Evolutionary conservation across 2,797 vertebrate species (phyloP).

Genomic region (Danio kyathit): DNA sequence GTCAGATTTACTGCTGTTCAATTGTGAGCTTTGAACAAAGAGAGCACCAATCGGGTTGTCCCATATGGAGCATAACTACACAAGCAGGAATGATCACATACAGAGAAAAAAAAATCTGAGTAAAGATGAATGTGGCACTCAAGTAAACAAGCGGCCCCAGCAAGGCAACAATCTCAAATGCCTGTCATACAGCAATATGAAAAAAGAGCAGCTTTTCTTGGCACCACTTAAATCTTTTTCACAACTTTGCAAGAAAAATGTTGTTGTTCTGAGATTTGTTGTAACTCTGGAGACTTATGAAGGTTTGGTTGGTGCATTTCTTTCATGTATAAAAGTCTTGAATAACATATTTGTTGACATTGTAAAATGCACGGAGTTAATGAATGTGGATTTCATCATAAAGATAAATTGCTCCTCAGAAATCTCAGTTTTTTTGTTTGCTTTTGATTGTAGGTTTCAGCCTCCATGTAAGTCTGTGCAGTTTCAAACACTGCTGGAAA

Average conservation of each 20-base stretch:
- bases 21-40: conserved; percentile 39
- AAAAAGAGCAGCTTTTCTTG: neutral
- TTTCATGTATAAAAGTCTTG: neutral
- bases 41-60: conserved; percentile 19
- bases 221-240: conserved; percentile 5
- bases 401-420: neutral
- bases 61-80: conserved; percentile 34
- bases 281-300: neutral
- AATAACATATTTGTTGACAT: neutral
- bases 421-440: neutral
- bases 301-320: neutral
- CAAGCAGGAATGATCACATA: conserved; percentile 48
- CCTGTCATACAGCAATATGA: conserved; percentile 4
- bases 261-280: neutral
- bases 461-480: neutral
- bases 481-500: neutral
- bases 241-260: neutral
- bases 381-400: neutral
- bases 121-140: conserved; percentile 25
- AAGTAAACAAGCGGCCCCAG: conserved; percentile 5
- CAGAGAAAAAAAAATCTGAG: conserved; percentile 11
- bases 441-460: neutral
- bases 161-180: conserved; percentile 14
- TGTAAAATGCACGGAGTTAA: neutral
- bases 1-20: conserved; percentile 52